Base-by-base conservation (phyloP, 2,113 vertebrate genomes). In the Labeo catla region DNA sequence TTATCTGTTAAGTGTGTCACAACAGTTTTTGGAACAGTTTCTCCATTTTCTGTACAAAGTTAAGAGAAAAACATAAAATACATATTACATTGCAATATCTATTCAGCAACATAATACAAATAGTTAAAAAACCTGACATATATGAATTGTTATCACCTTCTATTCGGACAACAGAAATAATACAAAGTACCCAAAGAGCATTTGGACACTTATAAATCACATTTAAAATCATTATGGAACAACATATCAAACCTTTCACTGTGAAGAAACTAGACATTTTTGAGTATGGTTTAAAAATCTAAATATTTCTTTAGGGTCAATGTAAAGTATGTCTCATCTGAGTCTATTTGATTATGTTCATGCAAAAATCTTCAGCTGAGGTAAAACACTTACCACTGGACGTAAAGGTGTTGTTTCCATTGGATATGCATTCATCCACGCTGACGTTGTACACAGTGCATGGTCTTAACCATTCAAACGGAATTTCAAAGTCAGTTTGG, bases 321-420 rank as follows among this genome's bases (percentile, higher is more conserved):
- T 12, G 11, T 50, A 2, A 50, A 12, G 10, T n/a, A 52, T 15
- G 50, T 13, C 4, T 12, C 4, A 52, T 52, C 50, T 52, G 50
- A 12, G 49, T 50, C 49, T 50, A 45, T 57, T 57, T 21, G 52
- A 54, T 13, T 54, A 34, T 61, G 4, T 13, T 21, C 4, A 45
- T 45, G 7, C 43, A 45, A 45, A 6, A 45, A 45, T 45, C 28
- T 28, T 28, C 28, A 28, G 28, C 28, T 45, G 43, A 45, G n/a
- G 12, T 49, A 49, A 72, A 87, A 15, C 45, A 93, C 93, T 93
- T 89, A 94, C 93, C 0, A 0, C 0, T 1, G 5, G 82, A 68
- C 0, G 0, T 0, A n/a, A 49, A 28, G 0, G 0, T 15, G 0
- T n/a, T 7, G 0, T 2, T 1, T 45, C 23, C 12, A 0, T 0